Percentiles rank a stretch among this genome's conserved stretches.
phyloP scores from a whole-genome alignment of 2,888 invertebrate species.

The Cantharis nigra region DNA sequence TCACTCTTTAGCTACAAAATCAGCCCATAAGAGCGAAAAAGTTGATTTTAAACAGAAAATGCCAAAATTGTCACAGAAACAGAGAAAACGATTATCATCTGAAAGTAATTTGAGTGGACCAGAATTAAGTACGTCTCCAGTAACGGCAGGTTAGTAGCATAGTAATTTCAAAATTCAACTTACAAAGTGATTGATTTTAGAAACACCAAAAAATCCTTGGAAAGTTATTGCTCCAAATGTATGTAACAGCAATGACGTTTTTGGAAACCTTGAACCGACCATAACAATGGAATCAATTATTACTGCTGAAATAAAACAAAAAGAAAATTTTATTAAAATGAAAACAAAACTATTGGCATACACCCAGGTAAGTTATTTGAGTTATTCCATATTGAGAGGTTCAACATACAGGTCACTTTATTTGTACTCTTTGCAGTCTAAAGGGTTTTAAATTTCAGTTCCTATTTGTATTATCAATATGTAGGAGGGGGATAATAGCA shows the following conservation, averaged over 20 bases:
- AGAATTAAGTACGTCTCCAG: conserved; percentile 9
- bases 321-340: conserved; percentile 71
- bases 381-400: no score
- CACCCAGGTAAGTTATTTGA: conserved; percentile 67
- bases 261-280: conserved; percentile 34
- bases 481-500: no score
- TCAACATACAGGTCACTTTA: no score
- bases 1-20: conserved; percentile 33
- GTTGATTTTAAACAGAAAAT: conserved; percentile 43
- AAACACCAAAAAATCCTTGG: conserved; percentile 55
- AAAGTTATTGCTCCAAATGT: conserved; percentile 57
- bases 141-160: conserved; percentile 23
- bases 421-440: no score
- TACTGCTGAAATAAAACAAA: conserved; percentile 73
- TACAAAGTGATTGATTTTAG: conserved; percentile 31
- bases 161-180: not conserved
- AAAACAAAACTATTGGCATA: conserved; percentile 73
- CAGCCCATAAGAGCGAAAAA: conserved; percentile 44
- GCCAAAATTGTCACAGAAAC: conserved; percentile 66
- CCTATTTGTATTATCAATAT: no score
- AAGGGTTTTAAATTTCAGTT: no score
- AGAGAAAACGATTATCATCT: conserved; percentile 64
- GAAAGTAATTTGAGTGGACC: conserved; percentile 52
- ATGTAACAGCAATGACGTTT: conserved; percentile 40
- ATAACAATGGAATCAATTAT: conserved; percentile 62